Evolutionary conservation across 2,113 vertebrate species (phyloP), one percentile per base, ranked within the genome.

Genomic region (Dendropsophus ebraccatus): DNA sequence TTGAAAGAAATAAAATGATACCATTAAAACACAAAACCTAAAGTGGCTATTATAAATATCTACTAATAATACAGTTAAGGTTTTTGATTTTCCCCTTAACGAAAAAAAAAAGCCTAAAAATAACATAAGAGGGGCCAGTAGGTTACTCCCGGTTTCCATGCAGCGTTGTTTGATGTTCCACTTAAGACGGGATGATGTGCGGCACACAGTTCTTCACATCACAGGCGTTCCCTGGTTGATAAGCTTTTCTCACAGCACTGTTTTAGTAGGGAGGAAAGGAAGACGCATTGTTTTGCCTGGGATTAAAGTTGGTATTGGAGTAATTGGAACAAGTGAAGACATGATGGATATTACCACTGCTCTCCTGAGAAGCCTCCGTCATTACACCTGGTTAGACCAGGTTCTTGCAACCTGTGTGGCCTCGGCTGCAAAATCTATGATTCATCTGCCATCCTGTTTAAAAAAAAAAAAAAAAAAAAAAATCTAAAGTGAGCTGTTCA

Each of bases 341-440:
- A 81, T 58, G 85, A 87, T 87, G 85, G 73, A 52, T 81, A 87
- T 88, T 84, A 89, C 76, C 91, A 87, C 81, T 82, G 67, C 84
- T 91, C 0, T 7, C 85, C 89, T 84, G 88, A 84, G 84, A 92
- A 88, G 87, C 83, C 88, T 92, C 88, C 86, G 77, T 90, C 89
- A 90, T 89, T 89, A 89, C 88, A 91, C 86, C 89, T 79, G 82
- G 90, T 89, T 90, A 89, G 88, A 90, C 83, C 58, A 84, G 87
- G 91, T 79, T 86, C 85, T 88, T 88, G 85, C 91, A 92, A 89
- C 86, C 75, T 90, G 90, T 90, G 91, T 93, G 92, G 91, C 90
- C 91, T 90, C 50, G 83, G 87, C 79, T 84, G 88, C 91, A 87
- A 79, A 78, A 88, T 89, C 89, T 81, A 87, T 88, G 90, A 91